Conservation (phyloP, 2,797 vertebrate species). For the Geranospiza caerulescens region DNA sequence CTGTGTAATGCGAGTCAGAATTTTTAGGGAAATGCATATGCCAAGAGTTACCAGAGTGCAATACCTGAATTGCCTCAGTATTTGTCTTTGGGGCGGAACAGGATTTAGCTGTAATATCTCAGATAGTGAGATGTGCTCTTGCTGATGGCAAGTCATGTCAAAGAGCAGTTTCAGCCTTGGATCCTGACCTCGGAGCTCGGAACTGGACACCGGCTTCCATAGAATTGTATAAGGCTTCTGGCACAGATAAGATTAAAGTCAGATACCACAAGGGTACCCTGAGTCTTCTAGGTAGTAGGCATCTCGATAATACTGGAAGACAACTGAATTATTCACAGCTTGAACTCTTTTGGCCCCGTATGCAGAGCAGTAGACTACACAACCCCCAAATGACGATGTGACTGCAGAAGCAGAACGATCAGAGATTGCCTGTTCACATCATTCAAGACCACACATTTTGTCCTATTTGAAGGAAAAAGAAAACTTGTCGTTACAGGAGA, state of each 20-base stretch:
- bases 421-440: accelerated
- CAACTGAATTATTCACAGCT: neutral
- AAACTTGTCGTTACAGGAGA: neutral
- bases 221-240: neutral
- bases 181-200: neutral
- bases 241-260: neutral
- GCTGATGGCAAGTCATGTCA: neutral
- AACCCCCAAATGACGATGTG: neutral
- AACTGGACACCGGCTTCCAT: neutral
- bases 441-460: neutral
- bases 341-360: neutral
- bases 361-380: neutral
- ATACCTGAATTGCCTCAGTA: neutral
- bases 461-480: neutral
- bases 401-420: neutral
- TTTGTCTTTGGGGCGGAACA: accelerated
- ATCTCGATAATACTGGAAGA: neutral
- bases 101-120: neutral
- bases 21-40: neutral
- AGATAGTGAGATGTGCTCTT: neutral
- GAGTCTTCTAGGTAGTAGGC: neutral
- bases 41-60: neutral
- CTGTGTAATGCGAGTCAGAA: neutral
- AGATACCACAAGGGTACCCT: neutral
- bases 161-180: neutral